Base-by-base conservation (phyloP, 92 coral and sea anemone genomes). In the Zoanthus sociatus region DNA sequence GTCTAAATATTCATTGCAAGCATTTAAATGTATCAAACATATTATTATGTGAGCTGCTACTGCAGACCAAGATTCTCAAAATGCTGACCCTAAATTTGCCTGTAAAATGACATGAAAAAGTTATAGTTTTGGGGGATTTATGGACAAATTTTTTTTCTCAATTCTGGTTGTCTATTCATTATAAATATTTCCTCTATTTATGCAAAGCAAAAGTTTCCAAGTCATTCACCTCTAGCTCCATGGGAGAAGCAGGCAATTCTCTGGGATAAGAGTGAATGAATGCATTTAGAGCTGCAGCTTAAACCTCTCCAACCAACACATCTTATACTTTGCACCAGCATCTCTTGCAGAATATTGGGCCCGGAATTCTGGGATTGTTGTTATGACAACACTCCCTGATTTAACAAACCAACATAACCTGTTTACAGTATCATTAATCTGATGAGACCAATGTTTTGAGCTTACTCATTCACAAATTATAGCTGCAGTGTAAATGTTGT, bases 241-340 rank as follows among this genome's bases (percentile, higher is more conserved):
- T 81, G 70, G 64, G 85, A 81, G 58, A 64, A 66, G 85, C 85
- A 46, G 75, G 61, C 56, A 16, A 81, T 70, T 70, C 75, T 81
- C 64, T 81, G 85, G 33, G 32, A 81, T 21, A 78, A 15, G 55
- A 33, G 53, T 78, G 85, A 81, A 46, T 66, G 85, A 44, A 81
- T 63, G 47, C 85, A 44, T 55, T 63, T 64, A 81, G 85, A 32
- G 44, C 42, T 13, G 45, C 26, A 26, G 26, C 26, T 1, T 64
- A 81, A 81, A 64, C 74, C 61, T 46, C 21, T 81, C 56, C 74
- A 63, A 60, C 74, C 61, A 46, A 81, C 73, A 47, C 85, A 81
- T 45, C 84, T 79, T 63, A 63, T 42, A 45, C 69, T 20, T 58
- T 81, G 85, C 74, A 63, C 7, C 75, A 81, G 75, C 85, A 81